These are phyloP conservation scores for Philopotamus ludificatus DNA, from an alignment of 1,140 invertebrate species.

Conservation along the genomic window DNA sequence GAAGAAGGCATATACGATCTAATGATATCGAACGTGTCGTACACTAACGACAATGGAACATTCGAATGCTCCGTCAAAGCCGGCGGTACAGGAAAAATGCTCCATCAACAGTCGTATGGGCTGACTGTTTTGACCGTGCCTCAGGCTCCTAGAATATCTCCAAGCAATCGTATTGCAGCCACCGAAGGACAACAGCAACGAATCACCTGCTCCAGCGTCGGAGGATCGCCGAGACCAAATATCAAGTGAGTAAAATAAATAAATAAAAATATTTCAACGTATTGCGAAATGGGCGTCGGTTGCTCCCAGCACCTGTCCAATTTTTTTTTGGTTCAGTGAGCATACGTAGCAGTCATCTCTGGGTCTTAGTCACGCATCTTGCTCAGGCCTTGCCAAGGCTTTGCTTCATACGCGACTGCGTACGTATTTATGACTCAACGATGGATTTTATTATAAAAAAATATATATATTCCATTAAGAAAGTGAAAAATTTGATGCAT, in stretches of 20 bases:
- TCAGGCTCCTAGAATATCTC: conserved; percentile 72
- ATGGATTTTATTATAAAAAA: too few relatives aligned
- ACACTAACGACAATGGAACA: conserved; percentile 85
- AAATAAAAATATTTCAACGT: conserved; percentile 1
- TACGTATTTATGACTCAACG: neutral
- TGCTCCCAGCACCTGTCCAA: neutral
- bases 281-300: neutral
- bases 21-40: conserved; percentile 80
- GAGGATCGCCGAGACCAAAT: conserved; percentile 85
- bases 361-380: neutral
- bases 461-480: too few relatives aligned
- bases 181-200: conserved; percentile 77
- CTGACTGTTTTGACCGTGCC: conserved; percentile 85
- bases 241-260: conserved; percentile 62
- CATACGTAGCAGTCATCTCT: neutral
- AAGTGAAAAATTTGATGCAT: too few relatives aligned
- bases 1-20: conserved; percentile 84
- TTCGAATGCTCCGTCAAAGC: conserved; percentile 89
- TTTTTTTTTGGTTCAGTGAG: neutral
- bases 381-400: neutral
- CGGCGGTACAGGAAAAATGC: conserved; percentile 75
- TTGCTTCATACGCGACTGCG: neutral
- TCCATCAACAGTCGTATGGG: conserved; percentile 79
- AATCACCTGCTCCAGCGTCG: conserved; percentile 78
- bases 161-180: conserved; percentile 67